Evolutionary conservation across 2,797 vertebrate species (phyloP).

Genomic region (Pseudochromis fuscus): DNA sequence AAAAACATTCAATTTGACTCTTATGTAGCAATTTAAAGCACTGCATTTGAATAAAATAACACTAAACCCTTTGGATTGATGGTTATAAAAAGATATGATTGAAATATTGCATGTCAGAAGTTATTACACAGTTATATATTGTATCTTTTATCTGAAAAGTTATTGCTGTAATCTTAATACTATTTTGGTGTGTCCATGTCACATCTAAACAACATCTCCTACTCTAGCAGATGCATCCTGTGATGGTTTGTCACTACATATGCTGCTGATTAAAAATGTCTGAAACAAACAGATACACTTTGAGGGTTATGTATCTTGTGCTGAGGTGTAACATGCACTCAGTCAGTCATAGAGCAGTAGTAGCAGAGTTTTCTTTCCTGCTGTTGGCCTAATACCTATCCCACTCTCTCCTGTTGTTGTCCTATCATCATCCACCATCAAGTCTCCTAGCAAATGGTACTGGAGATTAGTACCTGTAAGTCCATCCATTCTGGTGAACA

Average conservation of each 20-base stretch:
- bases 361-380: neutral
- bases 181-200: too few species aligned
- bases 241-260: neutral
- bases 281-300: neutral
- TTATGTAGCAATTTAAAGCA: too few species aligned
- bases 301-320: neutral
- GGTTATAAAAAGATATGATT: too few species aligned
- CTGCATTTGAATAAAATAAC: too few species aligned
- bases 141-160: too few species aligned
- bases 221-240: neutral
- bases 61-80: too few species aligned
- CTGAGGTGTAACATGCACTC: neutral
- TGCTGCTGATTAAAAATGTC: neutral
- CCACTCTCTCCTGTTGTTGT: slow-evolving; percentile 74
- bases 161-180: too few species aligned
- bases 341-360: slow-evolving; percentile 5
- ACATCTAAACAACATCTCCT: neutral
- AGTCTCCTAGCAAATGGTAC: slow-evolving; percentile 98
- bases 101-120: neutral
- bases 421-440: slow-evolving; percentile 73
- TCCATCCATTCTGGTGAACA: slow-evolving; percentile 76
- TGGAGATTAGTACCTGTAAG: slow-evolving; percentile 98
- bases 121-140: too few species aligned
- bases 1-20: too few species aligned
- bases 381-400: slow-evolving; percentile 65